Evolutionary conservation across 2,888 invertebrate genomes (phyloP).

Genomic region (Hemaris fuciformis): DNA sequence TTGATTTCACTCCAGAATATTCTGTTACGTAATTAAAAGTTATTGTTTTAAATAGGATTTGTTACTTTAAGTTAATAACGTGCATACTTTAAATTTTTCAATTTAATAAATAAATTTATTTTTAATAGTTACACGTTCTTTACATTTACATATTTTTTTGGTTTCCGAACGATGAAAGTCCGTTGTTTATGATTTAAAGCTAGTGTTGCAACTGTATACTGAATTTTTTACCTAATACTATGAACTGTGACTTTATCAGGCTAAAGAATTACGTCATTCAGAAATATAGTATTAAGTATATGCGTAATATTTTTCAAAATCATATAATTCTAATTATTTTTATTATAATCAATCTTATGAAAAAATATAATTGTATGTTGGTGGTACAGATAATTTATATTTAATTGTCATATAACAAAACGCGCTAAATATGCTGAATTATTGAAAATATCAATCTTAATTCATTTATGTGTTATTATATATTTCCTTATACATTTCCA

Average conservation of each 20-base stretch:
- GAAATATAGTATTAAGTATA: too few species aligned
- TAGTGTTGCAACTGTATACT: neutral
- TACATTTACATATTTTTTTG: neutral
- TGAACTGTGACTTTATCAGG: too few species aligned
- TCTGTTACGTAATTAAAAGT: neutral
- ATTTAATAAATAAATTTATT: neutral
- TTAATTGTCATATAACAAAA: too few species aligned
- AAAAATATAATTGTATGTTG: too few species aligned
- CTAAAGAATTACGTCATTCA: too few species aligned
- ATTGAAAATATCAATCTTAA: too few species aligned
- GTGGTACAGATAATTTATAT: too few species aligned
- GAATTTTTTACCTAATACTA: neutral
- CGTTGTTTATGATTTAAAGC: neutral
- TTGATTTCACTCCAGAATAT: neutral
- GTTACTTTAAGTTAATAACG: neutral
- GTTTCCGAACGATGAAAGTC: neutral
- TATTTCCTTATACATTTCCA: neutral
- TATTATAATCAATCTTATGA: too few species aligned
- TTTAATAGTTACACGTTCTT: neutral
- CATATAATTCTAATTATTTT: neutral
- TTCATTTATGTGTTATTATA: too few species aligned
- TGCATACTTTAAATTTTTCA: neutral
- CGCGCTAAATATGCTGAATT: too few species aligned
- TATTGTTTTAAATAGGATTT: neutral
- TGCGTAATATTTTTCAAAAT: neutral